Evolutionary conservation across 2,888 invertebrate genomes (phyloP), one percentile per base, ranked within the genome.

Genomic region (Anagyrus pseudococci): DNA sequence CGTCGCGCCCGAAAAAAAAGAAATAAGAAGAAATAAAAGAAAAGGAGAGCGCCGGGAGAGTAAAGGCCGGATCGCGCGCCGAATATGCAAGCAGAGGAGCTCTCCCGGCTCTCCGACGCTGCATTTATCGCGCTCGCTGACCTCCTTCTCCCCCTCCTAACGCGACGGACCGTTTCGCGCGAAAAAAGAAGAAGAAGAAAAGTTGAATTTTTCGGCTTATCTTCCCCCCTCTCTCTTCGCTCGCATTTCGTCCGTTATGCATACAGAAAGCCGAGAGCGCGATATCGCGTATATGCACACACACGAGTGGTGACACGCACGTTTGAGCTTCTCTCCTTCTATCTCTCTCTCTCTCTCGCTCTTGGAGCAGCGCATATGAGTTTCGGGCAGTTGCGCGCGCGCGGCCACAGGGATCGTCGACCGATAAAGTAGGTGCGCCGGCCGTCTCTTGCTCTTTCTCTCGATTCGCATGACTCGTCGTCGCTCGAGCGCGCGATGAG

Each of bases 401-500:
- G 29, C 25, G 68, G n/a, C n/a, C n/a, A n/a, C 69, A 67, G 62
- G 62, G 66, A 68, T 53, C 62, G 58, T 49, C 64, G 67, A 62
- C 64, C 64, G 66, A 69, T 67, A 68, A 67, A 65, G 61, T 53
- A 63, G 60, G 40, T 63, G 57, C 63, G 59, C 29, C 19, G 46
- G 29, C 20, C n/a, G n/a, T n/a, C n/a, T n/a, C n/a, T 26, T 40
- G 17, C 22, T 20, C 23, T 29, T 33, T 19, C 50, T 19, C 52
- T 29, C 41, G 47, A 59, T 64, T 55, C 60, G 48, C 56, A 60
- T 50, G 64, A 56, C 59, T 64, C 56, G 64, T 41, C 58, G 54
- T 44, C 47, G 48, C 53, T 48, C 43, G 47, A 50, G 33, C 53
- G 54, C 20, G 40, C 43, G 48, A 53, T 53, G 59, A 56, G 60